Percentiles rank a stretch among this genome's conserved stretches.
These are phyloP conservation scores for Pyrgilauda ruficollis DNA, from an alignment of 2,113 vertebrate genomes.

Conservation along the genomic window DNA sequence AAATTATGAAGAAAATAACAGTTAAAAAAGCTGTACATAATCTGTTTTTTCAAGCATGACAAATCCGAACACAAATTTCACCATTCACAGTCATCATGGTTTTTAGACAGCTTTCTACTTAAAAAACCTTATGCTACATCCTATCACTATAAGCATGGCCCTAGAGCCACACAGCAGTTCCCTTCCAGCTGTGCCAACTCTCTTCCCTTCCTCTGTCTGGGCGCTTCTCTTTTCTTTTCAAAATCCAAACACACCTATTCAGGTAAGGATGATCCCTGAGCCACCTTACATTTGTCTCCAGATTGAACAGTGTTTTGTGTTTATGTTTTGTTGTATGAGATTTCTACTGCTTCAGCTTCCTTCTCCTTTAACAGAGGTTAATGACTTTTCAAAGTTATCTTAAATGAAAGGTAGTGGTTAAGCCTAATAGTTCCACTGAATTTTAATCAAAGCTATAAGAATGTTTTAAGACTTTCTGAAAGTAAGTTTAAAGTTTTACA, in stretches of 20 bases:
- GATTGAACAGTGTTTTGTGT: background rate
- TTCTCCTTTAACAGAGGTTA: background rate
- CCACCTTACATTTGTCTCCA: background rate
- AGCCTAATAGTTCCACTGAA: background rate
- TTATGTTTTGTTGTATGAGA: background rate
- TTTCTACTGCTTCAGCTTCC: background rate
- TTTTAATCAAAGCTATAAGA: conserved; percentile 51
- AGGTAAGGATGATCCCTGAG: background rate
- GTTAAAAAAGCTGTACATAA: background rate
- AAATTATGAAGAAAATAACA: background rate
- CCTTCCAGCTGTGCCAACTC: background rate
- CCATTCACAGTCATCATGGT: background rate
- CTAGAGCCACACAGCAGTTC: background rate
- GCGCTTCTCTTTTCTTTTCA: background rate
- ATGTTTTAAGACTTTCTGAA: conserved; percentile 43
- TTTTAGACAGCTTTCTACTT: background rate
- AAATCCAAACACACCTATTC: background rate
- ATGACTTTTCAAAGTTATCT: conserved; percentile 17
- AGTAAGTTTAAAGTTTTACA: conserved; percentile 63
- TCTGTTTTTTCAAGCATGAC: background rate
- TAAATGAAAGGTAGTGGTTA: conserved; percentile 20
- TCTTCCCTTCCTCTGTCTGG: background rate
- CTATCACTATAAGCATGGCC: background rate
- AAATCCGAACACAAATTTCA: background rate
- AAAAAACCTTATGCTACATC: background rate